These are phyloP conservation scores for Nycticryphes semicollaris DNA, from an alignment of 2,113 vertebrate species.

Conservation along the genomic window DNA sequence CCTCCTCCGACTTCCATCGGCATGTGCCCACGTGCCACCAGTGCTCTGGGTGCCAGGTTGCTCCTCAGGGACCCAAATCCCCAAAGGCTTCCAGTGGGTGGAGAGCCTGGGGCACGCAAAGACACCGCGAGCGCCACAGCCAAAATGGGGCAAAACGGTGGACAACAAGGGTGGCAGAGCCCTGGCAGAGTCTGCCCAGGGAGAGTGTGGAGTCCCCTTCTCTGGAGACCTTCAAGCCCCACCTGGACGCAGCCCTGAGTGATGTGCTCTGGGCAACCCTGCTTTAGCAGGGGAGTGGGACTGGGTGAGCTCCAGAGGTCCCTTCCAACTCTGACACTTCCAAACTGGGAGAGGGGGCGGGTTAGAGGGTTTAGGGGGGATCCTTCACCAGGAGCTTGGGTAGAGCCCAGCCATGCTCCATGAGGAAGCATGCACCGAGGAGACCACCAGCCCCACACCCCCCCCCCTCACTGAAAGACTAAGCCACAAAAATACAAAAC, in stretches of 20 bases:
- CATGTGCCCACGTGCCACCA: accelerated
- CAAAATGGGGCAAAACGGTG: no score
- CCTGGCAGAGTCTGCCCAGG: no score
- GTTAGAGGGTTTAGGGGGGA: no score
- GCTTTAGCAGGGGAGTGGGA: no score
- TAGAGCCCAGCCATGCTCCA: accelerated
- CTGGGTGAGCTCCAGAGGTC: no score
- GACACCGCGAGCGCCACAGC: accelerated
- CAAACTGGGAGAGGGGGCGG: accelerated
- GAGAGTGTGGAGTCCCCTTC: no score
- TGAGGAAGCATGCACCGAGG: neutral
- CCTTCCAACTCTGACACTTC: no score
- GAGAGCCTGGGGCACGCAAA: neutral
- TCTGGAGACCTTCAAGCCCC: no score
- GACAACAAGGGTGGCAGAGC: no score
- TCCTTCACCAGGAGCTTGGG: neutral
- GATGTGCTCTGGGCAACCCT: no score
- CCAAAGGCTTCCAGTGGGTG: neutral
- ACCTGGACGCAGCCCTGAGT: no score
- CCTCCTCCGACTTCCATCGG: neutral
- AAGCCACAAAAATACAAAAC: neutral
- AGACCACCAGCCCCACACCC: neutral
- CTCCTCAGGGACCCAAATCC: neutral
- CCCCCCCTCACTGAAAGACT: neutral
- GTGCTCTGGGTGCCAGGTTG: neutral